phyloP scores from a whole-genome alignment of 2,888 invertebrate species.

The Pterobdella sp. region DNA sequence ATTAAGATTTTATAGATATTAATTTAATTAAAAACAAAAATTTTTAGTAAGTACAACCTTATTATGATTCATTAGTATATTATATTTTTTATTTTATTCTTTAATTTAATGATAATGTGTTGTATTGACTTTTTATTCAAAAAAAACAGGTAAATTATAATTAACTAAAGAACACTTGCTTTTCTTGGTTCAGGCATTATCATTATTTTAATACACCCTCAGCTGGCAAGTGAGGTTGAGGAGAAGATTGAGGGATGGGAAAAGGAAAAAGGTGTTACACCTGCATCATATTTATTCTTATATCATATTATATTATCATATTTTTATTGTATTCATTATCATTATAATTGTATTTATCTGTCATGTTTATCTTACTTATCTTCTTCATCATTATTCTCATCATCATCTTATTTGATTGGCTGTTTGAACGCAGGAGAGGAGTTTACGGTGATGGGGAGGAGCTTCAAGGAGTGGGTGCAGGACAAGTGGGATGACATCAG shows the following conservation, averaged over 20 bases:
- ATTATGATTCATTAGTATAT: no score
- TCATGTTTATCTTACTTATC: not conserved
- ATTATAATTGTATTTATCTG: not conserved
- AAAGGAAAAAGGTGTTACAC: not conserved
- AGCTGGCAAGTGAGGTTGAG: not conserved
- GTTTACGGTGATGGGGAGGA: not conserved
- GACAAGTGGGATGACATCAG: not conserved
- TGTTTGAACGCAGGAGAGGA: not conserved
- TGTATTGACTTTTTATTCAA: no score
- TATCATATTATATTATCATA: not conserved
- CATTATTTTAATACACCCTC: no score
- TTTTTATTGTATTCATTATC: not conserved
- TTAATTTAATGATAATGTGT: no score
- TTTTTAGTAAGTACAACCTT: no score
- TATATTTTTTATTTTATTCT: no score
- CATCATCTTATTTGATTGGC: not conserved
- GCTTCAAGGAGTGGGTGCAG: not conserved
- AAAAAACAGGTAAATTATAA: no score
- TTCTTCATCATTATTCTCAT: not conserved
- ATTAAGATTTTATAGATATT: no score
- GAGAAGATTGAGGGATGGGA: not conserved
- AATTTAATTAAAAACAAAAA: no score
- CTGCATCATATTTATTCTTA: not conserved
- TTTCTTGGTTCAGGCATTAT: no score
- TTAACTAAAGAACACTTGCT: no score